A percentile compares a stretch with the other conserved stretches of the same genome.
Conservation (phyloP, 2,888 invertebrate species). For the Polydrusus cervinus region DNA sequence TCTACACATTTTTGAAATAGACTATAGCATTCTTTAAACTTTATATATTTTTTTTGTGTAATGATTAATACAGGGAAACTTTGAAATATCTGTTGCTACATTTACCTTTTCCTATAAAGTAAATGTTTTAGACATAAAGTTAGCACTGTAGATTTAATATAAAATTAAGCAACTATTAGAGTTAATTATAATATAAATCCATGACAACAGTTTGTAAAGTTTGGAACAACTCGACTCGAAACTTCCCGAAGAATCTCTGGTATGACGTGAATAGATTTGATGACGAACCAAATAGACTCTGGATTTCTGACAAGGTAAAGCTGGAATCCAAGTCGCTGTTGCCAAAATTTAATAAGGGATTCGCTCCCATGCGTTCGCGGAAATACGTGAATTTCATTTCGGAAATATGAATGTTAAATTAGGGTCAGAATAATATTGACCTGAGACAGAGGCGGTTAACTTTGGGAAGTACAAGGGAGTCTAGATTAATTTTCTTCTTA, state of each 20-base stretch:
- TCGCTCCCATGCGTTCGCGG: conserved; percentile 31
- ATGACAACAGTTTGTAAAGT: conserved; percentile 36
- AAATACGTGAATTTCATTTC: conserved; percentile 48
- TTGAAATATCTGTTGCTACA: no score
- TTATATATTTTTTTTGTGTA: no score
- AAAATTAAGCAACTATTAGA: conserved; percentile 36
- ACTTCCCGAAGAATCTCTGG: conserved; percentile 24
- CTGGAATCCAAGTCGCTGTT: conserved; percentile 30
- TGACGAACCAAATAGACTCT: conserved; percentile 31
- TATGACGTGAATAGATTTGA: conserved; percentile 39
- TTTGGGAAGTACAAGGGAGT: no score
- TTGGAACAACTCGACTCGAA: conserved; percentile 34
- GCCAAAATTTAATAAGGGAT: conserved; percentile 41
- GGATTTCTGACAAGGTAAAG: conserved; percentile 31
- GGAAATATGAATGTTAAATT: conserved; percentile 32
- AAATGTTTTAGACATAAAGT: conserved; percentile 2
- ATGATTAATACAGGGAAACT: no score
- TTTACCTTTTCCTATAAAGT: not conserved
- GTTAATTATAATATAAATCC: conserved; percentile 40
- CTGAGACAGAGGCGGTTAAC: not conserved
- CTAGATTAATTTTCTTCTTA: no score
- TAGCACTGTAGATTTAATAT: conserved; percentile 16
- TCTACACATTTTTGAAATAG: no score
- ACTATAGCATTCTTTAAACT: no score
- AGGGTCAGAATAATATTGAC: conserved; percentile 22